Percentiles rank a stretch among this genome's conserved stretches.
These are phyloP conservation scores for Dissostichus mawsoni DNA, from an alignment of 2,113 vertebrate species.

Conservation along the genomic window DNA sequence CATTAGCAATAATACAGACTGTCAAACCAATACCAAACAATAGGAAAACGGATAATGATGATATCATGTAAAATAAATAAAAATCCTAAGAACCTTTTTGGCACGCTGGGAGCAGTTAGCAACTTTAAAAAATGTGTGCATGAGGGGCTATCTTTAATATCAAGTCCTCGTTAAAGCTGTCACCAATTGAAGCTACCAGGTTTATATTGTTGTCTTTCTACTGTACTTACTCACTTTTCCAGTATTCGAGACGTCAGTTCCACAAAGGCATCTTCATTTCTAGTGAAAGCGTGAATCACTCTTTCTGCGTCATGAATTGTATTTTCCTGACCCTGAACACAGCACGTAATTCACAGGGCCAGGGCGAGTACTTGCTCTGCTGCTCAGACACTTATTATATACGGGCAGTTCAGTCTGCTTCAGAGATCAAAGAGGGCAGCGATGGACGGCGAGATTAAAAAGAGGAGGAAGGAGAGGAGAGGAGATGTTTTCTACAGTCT, in stretches of 20 bases:
- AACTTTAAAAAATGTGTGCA: too few species aligned
- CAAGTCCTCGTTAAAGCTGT: neutral
- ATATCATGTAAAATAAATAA: too few species aligned
- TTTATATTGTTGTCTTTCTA: neutral
- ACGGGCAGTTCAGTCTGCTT: conserved; percentile 8
- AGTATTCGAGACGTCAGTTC: neutral
- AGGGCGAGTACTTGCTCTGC: neutral
- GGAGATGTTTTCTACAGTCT: conserved; percentile 9
- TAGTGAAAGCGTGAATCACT: neutral
- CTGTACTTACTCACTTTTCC: neutral
- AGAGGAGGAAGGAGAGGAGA: conserved; percentile 7
- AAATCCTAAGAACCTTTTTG: too few species aligned
- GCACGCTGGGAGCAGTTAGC: too few species aligned
- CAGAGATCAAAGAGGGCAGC: conserved; percentile 18
- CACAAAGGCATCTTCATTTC: neutral
- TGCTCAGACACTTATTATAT: conserved; percentile 16
- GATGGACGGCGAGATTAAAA: conserved; percentile 20
- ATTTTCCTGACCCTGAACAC: conserved; percentile 8
- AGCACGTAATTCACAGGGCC: conserved; percentile 5
- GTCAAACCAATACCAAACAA: too few species aligned
- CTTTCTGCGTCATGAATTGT: neutral
- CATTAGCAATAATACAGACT: too few species aligned
- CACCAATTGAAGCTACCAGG: neutral
- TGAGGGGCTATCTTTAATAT: too few species aligned
- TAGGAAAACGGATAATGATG: too few species aligned